phyloP scores from a whole-genome alignment of 2,797 vertebrate genomes.

The Characodon lateralis region DNA sequence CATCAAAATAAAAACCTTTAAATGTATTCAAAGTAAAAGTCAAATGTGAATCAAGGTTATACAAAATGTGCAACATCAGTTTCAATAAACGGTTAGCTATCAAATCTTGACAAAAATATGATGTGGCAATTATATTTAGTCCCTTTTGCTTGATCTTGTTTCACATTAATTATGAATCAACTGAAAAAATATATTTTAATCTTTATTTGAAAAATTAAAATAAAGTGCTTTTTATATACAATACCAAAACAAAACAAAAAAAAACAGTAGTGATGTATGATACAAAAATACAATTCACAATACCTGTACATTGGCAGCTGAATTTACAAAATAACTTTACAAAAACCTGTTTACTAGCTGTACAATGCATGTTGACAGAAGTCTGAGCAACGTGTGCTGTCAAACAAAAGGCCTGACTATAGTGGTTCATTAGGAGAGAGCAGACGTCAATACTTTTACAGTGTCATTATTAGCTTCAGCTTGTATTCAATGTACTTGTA shows the following conservation, averaged over 20 bases:
- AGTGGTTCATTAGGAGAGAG: conserved; percentile 67
- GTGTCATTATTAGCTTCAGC: conserved; percentile 61
- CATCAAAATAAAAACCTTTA: neutral
- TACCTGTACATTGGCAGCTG: conserved; percentile 84
- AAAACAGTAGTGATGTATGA: conserved; percentile 82
- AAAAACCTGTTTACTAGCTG: conserved; percentile 64
- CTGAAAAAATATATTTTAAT: conserved; percentile 48
- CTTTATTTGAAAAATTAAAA: conserved; percentile 87
- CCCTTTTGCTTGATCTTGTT: neutral
- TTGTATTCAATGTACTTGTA: conserved; percentile 59
- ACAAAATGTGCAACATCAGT: neutral
- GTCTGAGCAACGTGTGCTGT: conserved; percentile 67
- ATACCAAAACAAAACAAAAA: conserved; percentile 76
- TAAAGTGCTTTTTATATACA: conserved; percentile 88
- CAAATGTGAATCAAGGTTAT: neutral
- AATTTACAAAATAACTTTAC: conserved; percentile 83
- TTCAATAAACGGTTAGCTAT: neutral
- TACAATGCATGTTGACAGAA: conserved; percentile 74
- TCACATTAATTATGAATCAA: neutral
- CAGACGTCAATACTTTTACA: conserved; percentile 59
- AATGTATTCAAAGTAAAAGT: neutral
- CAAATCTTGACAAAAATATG: neutral
- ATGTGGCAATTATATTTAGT: neutral
- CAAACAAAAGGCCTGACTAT: conserved; percentile 69
- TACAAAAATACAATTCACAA: conserved; percentile 85